Conservation (phyloP, 2,888 invertebrate species). For the Ernsta delagoae region DNA sequence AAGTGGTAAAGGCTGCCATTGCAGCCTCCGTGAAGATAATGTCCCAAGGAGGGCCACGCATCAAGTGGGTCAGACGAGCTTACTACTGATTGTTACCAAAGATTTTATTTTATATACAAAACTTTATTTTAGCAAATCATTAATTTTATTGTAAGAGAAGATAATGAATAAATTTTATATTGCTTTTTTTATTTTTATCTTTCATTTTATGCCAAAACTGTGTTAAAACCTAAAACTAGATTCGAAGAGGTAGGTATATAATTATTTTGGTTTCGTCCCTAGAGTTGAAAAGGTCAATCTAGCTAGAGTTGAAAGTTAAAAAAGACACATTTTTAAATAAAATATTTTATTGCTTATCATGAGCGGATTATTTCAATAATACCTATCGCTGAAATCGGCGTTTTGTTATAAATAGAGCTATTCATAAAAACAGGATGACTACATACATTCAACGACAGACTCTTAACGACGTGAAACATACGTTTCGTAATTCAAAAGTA, state of each 20-base stretch:
- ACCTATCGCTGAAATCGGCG: constrained; percentile 50
- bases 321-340: constrained; percentile 49
- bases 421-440: constrained; percentile 34
- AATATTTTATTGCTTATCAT: constrained; percentile 57
- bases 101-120: neutral
- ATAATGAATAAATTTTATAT: neutral
- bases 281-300: neutral
- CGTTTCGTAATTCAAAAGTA: neutral
- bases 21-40: constrained; percentile 99
- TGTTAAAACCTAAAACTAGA: no score
- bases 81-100: constrained; percentile 49
- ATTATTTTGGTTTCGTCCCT: no score
- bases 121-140: neutral
- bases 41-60: constrained; percentile 93
- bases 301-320: constrained; percentile 19
- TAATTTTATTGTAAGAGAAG: no score
- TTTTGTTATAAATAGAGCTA: constrained; percentile 47
- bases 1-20: constrained; percentile 98
- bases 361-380: constrained; percentile 56
- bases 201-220: neutral
- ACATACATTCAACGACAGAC: constrained; percentile 26
- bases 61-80: constrained; percentile 93
- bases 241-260: no score
- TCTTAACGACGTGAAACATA: constrained; percentile 13
- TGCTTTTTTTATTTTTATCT: neutral